Conservation (phyloP, 2,888 invertebrate species). For the Chamaedrilus cognettii region DNA sequence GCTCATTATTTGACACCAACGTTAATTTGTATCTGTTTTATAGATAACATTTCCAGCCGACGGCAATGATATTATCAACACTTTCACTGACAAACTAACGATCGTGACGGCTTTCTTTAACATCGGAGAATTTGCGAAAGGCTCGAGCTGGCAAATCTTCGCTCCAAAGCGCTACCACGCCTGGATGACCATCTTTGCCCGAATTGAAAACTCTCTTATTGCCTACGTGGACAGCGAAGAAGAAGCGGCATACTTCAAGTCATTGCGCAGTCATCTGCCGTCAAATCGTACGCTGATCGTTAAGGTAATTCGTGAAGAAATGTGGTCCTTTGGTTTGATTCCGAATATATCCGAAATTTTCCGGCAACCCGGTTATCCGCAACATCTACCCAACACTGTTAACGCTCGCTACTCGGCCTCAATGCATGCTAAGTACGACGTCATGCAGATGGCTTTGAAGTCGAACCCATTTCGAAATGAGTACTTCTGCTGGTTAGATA, state of each 20-base stretch:
- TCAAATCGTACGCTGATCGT: slow-evolving; percentile 38
- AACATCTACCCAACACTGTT: slow-evolving; percentile 47
- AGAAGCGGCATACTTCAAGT: no score
- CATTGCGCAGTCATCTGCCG: slow-evolving; percentile 34
- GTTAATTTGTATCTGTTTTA: no score
- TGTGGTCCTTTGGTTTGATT: slow-evolving; percentile 44
- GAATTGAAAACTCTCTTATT: slow-evolving; percentile 45
- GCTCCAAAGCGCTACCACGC: slow-evolving; percentile 38
- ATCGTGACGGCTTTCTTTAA: slow-evolving; percentile 34
- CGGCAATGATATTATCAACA: no score
- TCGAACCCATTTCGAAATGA: slow-evolving; percentile 43
- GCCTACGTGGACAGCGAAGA: no score
- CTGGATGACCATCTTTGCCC: slow-evolving; percentile 48
- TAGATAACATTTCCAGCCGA: no score
- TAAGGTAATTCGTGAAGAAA: slow-evolving; percentile 33
- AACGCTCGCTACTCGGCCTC: slow-evolving; percentile 47
- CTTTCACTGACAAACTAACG: slow-evolving; percentile 29
- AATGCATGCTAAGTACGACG: slow-evolving; percentile 54
- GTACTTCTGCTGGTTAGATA: slow-evolving; percentile 50
- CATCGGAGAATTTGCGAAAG: slow-evolving; percentile 33
- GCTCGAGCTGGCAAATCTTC: slow-evolving; percentile 14
- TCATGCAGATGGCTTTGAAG: slow-evolving; percentile 41
- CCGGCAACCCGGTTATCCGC: slow-evolving; percentile 43
- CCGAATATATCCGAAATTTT: slow-evolving; percentile 41
- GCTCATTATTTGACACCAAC: no score